Conservation (phyloP, 2,797 vertebrate species). For the Hipposideros larvatus region DNA sequence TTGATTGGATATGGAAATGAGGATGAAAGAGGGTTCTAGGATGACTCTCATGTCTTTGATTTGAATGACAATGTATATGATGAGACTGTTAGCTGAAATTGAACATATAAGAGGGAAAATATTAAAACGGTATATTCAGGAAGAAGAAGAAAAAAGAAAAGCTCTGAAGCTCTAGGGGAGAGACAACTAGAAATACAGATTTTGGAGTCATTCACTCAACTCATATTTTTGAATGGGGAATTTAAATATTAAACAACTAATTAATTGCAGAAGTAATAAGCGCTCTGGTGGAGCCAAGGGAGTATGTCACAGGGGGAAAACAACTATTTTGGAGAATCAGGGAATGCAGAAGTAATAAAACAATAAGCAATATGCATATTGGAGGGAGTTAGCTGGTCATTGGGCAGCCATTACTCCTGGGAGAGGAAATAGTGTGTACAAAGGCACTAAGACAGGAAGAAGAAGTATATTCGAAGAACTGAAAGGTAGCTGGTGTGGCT, state of each 20-base stretch:
- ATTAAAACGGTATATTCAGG: not conserved
- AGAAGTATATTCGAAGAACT: not conserved
- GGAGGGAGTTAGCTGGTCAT: not conserved
- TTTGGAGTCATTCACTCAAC: not conserved
- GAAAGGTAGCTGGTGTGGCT: not conserved
- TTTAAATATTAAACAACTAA: slow-evolving; percentile 42
- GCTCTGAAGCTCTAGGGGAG: not conserved
- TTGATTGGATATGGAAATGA: not conserved
- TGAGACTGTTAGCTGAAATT: not conserved
- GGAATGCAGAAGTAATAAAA: not conserved
- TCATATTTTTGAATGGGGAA: not conserved
- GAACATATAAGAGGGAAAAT: not conserved
- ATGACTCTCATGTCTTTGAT: not conserved
- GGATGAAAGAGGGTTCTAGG: not conserved
- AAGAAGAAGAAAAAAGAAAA: not conserved
- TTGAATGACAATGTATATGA: not conserved
- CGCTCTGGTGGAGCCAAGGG: not conserved
- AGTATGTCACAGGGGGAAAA: not conserved
- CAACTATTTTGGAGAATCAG: not conserved
- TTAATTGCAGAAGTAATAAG: not conserved
- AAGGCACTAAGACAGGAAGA: not conserved
- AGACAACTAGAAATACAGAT: not conserved
- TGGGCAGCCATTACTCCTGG: not conserved
- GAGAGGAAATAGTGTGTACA: not conserved
- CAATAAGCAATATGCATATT: not conserved